Percentiles rank a stretch among this genome's conserved stretches.
Conservation (phyloP, 2,113 vertebrate genomes). For the Procavia capensis region DNA sequence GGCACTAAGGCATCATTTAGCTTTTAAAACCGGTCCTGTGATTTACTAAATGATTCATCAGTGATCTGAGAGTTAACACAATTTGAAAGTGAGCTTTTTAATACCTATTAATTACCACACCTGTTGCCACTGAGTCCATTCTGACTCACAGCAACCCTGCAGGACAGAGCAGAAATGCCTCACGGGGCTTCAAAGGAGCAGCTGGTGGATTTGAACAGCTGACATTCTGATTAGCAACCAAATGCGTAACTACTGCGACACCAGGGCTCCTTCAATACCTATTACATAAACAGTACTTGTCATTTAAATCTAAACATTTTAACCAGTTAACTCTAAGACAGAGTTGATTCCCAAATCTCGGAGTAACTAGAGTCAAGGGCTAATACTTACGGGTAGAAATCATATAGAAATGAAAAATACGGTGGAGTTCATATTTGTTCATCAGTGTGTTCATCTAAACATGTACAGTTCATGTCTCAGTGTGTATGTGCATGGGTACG, state of each 20-base stretch:
- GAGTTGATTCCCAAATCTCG: not conserved
- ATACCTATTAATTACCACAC: not conserved
- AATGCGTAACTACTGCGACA: no score
- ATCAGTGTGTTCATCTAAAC: not conserved
- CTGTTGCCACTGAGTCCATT: no score
- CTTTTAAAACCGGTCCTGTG: conserved; percentile 45
- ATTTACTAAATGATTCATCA: conserved; percentile 59
- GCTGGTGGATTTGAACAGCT: no score
- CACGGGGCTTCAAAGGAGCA: no score
- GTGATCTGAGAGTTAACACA: conserved; percentile 46
- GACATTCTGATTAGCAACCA: no score
- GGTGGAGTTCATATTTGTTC: conserved; percentile 21
- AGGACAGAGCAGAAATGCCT: no score
- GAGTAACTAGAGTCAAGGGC: not conserved
- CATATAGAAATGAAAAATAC: conserved; percentile 26
- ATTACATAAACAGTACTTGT: not conserved
- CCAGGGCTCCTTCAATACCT: not conserved
- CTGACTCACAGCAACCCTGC: no score
- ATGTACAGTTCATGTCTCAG: not conserved
- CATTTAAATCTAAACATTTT: conserved; percentile 30
- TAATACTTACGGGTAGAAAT: conserved; percentile 23
- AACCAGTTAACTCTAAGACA: not conserved
- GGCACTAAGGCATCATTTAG: conserved; percentile 67
- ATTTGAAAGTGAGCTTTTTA: conserved; percentile 46
- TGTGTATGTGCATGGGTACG: not conserved